Evolutionary conservation across 2,888 invertebrate genomes (phyloP).

Genomic region (Biston betularia): DNA sequence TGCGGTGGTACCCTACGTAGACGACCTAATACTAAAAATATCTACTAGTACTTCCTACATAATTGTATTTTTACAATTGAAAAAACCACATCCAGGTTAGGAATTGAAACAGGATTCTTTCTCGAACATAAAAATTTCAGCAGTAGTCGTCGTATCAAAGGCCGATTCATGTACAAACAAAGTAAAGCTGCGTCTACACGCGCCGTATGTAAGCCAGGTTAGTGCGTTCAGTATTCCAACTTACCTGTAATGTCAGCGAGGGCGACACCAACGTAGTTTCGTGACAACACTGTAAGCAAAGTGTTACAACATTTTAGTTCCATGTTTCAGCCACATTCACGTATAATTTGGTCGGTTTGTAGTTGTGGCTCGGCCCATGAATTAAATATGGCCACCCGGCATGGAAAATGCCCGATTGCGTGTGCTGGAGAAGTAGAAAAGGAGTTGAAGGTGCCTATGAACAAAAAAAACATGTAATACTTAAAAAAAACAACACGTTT

Average conservation of each 20-base stretch:
- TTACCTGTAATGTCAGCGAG: neutral
- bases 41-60: no score
- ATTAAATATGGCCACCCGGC: conserved; percentile 64
- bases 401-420: conserved; percentile 64
- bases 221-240: conserved; percentile 46
- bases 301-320: neutral
- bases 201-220: conserved; percentile 48
- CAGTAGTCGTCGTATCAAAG: conserved; percentile 31
- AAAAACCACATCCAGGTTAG: conserved; percentile 13
- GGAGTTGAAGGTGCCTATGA: conserved; percentile 37
- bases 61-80: no score
- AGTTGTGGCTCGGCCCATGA: conserved; percentile 57
- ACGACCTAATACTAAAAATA: no score
- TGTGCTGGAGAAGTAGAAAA: conserved; percentile 48
- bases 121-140: conserved; percentile 38
- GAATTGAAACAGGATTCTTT: conserved; percentile 47
- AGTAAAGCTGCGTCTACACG: conserved; percentile 51
- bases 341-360: conserved; percentile 25
- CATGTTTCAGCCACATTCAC: neutral
- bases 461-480: neutral
- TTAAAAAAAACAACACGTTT: no score
- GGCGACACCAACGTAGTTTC: neutral
- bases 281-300: neutral
- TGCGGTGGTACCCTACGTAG: no score
- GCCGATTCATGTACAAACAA: conserved; percentile 41